Conservation (phyloP, 2,888 invertebrate genomes). For the Oscheius sp. region DNA sequence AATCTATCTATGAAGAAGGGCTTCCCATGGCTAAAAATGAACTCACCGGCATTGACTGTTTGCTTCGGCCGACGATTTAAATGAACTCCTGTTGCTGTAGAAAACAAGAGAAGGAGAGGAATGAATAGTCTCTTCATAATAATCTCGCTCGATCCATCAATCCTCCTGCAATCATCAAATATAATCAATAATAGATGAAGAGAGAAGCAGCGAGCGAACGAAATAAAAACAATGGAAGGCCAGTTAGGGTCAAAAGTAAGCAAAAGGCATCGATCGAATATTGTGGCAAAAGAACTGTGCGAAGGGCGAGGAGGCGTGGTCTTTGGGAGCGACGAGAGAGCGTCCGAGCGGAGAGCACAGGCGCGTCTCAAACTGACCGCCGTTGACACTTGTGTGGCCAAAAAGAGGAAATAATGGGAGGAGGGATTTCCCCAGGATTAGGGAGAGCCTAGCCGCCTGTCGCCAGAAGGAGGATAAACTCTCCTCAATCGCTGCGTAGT, state of each 20-base stretch:
- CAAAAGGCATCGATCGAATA: conserved; percentile 1
- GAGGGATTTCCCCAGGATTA: too few relatives aligned
- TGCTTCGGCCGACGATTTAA: conserved; percentile 29
- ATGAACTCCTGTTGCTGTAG: conserved; percentile 1
- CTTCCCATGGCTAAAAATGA: neutral
- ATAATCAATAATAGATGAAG: neutral
- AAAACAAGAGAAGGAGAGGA: neutral
- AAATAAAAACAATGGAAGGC: too few relatives aligned
- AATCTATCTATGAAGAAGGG: too few relatives aligned
- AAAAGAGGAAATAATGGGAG: neutral
- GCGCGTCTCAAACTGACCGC: neutral
- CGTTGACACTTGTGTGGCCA: neutral
- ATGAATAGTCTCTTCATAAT: too few relatives aligned
- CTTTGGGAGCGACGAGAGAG: conserved; percentile 9
- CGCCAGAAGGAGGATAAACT: too few relatives aligned
- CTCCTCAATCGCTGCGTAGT: too few relatives aligned
- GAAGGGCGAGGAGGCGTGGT: conserved; percentile 17
- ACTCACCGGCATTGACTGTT: conserved; percentile 27
- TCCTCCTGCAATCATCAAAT: too few relatives aligned
- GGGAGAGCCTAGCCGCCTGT: too few relatives aligned
- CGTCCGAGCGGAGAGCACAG: conserved; percentile 2
- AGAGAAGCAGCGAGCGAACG: neutral
- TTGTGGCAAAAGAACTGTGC: conserved; percentile 16
- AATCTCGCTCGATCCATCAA: too few relatives aligned
- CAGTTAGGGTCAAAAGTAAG: neutral